phyloP scores from a whole-genome alignment of 2,797 vertebrate genomes.

The Sylvilagus floridanus region DNA sequence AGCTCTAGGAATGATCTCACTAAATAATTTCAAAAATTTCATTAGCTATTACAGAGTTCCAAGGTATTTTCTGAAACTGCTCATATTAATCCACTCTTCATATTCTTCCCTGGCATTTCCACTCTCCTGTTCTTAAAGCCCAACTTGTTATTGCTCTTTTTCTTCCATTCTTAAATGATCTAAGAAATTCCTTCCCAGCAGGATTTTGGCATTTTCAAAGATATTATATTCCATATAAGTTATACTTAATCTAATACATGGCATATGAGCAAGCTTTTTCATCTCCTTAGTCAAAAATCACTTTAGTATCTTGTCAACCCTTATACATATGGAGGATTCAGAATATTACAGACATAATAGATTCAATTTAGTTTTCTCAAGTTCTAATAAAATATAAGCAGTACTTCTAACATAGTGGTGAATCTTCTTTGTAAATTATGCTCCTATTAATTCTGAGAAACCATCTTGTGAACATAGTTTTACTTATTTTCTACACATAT shows the following conservation, averaged over 20 bases:
- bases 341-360: background rate
- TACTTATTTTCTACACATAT: background rate
- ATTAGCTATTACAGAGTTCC: background rate
- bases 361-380: slow-evolving; percentile 51
- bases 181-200: slow-evolving; percentile 21
- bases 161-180: background rate
- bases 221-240: background rate
- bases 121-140: background rate
- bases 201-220: slow-evolving; percentile 16
- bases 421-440: background rate
- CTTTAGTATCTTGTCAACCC: slow-evolving; percentile 44
- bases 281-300: background rate
- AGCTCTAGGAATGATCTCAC: background rate
- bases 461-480: background rate
- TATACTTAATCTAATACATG: background rate
- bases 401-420: slow-evolving; percentile 20
- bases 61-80: background rate
- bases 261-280: background rate
- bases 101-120: background rate
- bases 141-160: background rate
- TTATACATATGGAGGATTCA: background rate
- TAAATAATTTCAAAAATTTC: slow-evolving; percentile 8
- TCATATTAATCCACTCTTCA: background rate
- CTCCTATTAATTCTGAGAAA: slow-evolving; percentile 32
- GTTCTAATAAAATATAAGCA: slow-evolving; percentile 25